Conservation (phyloP, 92 coral and sea anemone species). For the Porites evermanni region DNA sequence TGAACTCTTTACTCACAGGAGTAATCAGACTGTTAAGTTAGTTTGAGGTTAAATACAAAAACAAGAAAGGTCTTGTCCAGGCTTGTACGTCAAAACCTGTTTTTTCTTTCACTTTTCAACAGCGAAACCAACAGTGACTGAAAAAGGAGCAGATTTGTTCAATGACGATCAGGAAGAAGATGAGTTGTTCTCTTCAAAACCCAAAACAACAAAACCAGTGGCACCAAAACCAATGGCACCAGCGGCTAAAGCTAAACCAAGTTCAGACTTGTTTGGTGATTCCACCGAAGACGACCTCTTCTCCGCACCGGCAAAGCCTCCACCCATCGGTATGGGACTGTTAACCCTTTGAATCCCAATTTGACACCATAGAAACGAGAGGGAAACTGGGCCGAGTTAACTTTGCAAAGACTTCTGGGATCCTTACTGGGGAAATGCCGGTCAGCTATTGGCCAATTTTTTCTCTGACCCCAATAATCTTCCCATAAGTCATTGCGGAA, state of each 20-base stretch:
- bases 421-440: too few species aligned
- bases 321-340: conserved; percentile 10
- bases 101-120: neutral
- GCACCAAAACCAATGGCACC: conserved; percentile 18
- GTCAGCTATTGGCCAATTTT: too few species aligned
- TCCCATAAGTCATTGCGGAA: too few species aligned
- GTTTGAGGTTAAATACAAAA: too few species aligned
- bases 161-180: conserved; percentile 67
- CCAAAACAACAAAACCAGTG: conserved; percentile 50
- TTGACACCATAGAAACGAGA: too few species aligned
- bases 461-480: too few species aligned
- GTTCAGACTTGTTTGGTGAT: conserved; percentile 78
- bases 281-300: conserved; percentile 86
- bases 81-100: neutral
- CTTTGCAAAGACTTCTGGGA: too few species aligned
- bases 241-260: conserved; percentile 72
- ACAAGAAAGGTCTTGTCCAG: too few species aligned
- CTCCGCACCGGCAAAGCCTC: conserved; percentile 51
- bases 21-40: too few species aligned
- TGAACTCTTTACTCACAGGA: too few species aligned
- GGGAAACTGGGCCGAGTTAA: too few species aligned
- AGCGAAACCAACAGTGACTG: conserved; percentile 35
- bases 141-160: conserved; percentile 41
- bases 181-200: conserved; percentile 65
- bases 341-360: too few species aligned